Evolutionary conservation across 2,113 vertebrate genomes (phyloP).

Genomic region (Gulo gulo): DNA sequence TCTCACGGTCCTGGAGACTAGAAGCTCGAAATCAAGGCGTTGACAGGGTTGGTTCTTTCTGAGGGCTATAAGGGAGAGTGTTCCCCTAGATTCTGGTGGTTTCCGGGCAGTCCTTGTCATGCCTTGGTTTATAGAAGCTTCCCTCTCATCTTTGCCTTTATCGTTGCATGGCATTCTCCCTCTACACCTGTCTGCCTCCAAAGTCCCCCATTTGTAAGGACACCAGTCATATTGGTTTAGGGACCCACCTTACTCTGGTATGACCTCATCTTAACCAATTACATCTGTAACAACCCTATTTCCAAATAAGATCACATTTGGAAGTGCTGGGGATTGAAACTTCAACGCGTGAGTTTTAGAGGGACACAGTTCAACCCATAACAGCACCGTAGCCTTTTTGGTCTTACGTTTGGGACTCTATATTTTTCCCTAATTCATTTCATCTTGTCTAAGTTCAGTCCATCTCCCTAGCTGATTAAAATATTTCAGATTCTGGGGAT

Average conservation of each 20-base stretch:
- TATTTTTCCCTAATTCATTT: neutral
- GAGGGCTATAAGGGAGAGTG: neutral
- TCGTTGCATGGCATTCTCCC: neutral
- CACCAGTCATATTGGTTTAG: neutral
- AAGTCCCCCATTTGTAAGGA: neutral
- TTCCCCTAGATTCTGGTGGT: neutral
- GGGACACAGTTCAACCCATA: neutral
- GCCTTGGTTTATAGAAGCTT: neutral
- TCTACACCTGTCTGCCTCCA: neutral
- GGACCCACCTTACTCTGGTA: neutral
- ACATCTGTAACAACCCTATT: neutral
- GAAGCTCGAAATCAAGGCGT: neutral
- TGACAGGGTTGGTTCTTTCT: neutral
- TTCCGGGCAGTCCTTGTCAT: neutral
- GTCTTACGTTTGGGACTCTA: neutral
- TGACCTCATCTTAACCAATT: neutral
- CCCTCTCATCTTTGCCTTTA: neutral
- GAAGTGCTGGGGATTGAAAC: neutral
- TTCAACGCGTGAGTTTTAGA: neutral
- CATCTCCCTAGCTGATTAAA: neutral
- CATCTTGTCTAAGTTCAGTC: neutral
- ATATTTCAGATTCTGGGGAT: neutral
- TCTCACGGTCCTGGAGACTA: neutral
- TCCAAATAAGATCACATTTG: neutral
- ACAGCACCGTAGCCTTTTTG: neutral